Conservation (phyloP, 2,888 invertebrate species). For the Dynastes hyllus region DNA sequence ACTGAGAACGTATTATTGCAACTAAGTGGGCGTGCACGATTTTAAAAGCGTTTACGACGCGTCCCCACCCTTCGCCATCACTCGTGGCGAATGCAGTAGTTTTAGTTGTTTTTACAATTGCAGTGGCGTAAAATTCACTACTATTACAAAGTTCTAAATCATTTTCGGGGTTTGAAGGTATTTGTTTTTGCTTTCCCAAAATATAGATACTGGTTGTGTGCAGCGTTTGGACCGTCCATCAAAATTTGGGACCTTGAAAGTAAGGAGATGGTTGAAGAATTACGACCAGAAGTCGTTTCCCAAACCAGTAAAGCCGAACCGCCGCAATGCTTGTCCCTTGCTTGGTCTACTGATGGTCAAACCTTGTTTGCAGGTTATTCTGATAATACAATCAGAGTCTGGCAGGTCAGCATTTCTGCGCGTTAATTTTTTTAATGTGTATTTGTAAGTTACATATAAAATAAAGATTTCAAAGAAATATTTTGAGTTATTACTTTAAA, state of each 20-base stretch:
- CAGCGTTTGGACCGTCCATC: slow-evolving; percentile 97
- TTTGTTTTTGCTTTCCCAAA: slow-evolving; percentile 21
- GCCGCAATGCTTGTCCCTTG: slow-evolving; percentile 96
- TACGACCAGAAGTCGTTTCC: slow-evolving; percentile 94
- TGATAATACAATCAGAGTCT: slow-evolving; percentile 97
- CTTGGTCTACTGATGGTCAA: slow-evolving; percentile 99
- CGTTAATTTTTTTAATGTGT: slow-evolving; percentile 73
- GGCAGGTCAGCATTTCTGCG: slow-evolving; percentile 95
- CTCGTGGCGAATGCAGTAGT: neutral
- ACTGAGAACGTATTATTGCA: no score
- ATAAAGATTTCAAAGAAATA: slow-evolving; percentile 16
- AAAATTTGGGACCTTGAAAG: slow-evolving; percentile 99
- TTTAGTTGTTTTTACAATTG: neutral
- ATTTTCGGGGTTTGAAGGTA: no score
- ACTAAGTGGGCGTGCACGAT: no score
- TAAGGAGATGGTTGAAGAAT: slow-evolving; percentile 99
- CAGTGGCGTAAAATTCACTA: slow-evolving; percentile 58
- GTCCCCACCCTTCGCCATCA: no score
- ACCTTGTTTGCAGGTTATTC: slow-evolving; percentile 99
- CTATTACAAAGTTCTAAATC: slow-evolving; percentile 37
- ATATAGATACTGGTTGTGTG: slow-evolving; percentile 94
- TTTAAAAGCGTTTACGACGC: no score
- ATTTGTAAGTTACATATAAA: neutral
- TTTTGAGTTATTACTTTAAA: neutral
- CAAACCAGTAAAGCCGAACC: slow-evolving; percentile 89